Conservation (phyloP, 1,140 invertebrate genomes). For the Helicoverpa zea region DNA sequence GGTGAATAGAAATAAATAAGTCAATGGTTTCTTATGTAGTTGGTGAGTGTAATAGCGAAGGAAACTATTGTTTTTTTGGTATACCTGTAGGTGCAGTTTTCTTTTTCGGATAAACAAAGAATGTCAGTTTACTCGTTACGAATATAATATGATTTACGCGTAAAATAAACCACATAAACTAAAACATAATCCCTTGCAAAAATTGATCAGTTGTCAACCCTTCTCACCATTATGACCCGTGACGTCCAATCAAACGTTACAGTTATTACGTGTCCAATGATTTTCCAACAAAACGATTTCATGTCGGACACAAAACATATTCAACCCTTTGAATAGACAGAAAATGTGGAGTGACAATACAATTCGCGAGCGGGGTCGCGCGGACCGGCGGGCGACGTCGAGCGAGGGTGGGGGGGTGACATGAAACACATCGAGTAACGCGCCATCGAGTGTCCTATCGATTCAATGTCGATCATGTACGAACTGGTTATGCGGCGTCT, state of each 20-base stretch:
- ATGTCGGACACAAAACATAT: slow-evolving; percentile 47
- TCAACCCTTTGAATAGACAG: slow-evolving; percentile 47
- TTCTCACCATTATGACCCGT: slow-evolving; percentile 9
- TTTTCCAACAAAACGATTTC: slow-evolving; percentile 47
- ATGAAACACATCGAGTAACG: slow-evolving; percentile 23
- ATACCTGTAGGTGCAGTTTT: no score
- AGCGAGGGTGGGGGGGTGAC: slow-evolving; percentile 40
- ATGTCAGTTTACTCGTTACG: neutral
- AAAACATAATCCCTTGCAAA: neutral
- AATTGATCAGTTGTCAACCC: slow-evolving; percentile 15
- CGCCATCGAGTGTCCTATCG: slow-evolving; percentile 38
- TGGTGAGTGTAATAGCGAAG: no score
- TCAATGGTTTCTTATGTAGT: no score
- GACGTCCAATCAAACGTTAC: slow-evolving; percentile 38
- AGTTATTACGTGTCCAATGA: slow-evolving; percentile 47
- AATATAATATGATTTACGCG: neutral
- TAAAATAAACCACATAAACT: neutral
- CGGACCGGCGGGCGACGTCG: slow-evolving; percentile 51
- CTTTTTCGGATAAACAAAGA: no score
- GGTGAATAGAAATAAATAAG: neutral
- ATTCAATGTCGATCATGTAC: slow-evolving; percentile 14
- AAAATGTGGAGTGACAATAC: slow-evolving; percentile 60
- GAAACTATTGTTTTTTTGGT: no score
- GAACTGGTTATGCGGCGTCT: slow-evolving; percentile 12
- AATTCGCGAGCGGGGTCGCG: slow-evolving; percentile 56